Evolutionary conservation across 2,113 vertebrate species (phyloP).

Genomic region (Aleadryas rufinucha): DNA sequence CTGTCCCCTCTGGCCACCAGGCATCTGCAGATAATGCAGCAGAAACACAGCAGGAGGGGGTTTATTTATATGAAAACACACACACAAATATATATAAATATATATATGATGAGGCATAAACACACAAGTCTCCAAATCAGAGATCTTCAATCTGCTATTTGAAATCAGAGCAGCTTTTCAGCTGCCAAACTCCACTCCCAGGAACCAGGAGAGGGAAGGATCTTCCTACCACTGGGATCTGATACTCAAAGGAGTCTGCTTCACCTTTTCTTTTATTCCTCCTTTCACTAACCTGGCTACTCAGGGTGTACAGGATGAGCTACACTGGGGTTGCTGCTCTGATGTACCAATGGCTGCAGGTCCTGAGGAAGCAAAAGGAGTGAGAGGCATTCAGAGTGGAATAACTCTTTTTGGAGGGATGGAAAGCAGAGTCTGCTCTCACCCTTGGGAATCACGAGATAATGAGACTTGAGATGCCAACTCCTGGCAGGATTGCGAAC

Average conservation of each 20-base stretch:
- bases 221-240: too few relatives aligned
- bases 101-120: not conserved
- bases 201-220: not conserved
- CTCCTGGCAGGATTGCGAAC: not conserved
- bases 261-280: not conserved
- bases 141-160: not conserved
- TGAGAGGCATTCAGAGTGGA: not conserved
- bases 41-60: not conserved
- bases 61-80: not conserved
- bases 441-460: not conserved
- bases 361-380: not conserved
- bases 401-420: not conserved
- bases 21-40: not conserved
- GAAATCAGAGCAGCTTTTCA: not conserved
- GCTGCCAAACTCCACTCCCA: not conserved
- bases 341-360: not conserved
- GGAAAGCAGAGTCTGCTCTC: not conserved
- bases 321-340: not conserved
- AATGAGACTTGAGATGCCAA: not conserved
- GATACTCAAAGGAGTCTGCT: not conserved
- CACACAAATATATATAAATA: accelerated
- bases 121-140: not conserved
- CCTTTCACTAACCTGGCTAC: not conserved
- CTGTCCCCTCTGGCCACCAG: not conserved
- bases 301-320: not conserved